These are phyloP conservation scores for Himalopsyche japonica DNA, from an alignment of 2,888 invertebrate genomes.

Conservation along the genomic window DNA sequence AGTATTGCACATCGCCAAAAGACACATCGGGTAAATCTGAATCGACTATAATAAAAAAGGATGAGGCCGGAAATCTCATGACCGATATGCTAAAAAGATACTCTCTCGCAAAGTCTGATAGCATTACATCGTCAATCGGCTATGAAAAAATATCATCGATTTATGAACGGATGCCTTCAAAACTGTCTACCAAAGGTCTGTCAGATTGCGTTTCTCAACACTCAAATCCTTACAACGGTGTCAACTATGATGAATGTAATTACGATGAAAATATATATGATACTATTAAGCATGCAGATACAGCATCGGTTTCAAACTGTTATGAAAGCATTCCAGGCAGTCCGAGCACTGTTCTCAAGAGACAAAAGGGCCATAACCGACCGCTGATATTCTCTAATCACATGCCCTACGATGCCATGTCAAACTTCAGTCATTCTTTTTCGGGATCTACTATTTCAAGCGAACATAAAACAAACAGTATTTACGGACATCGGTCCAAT, in stretches of 20 bases:
- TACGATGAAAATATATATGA: constrained; percentile 66
- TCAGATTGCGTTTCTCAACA: not conserved
- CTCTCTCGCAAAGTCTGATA: constrained; percentile 55
- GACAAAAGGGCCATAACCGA: constrained; percentile 51
- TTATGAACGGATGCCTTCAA: constrained; percentile 56
- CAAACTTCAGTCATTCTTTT: constrained; percentile 55
- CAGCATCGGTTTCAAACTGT: constrained; percentile 58
- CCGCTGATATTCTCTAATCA: constrained; percentile 50
- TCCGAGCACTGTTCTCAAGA: constrained; percentile 54
- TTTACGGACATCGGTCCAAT: constrained; percentile 61
- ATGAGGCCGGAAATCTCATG: not conserved
- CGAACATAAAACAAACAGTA: constrained; percentile 65
- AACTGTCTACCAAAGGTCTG: constrained; percentile 38
- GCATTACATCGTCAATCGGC: constrained; percentile 55
- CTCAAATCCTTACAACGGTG: constrained; percentile 9
- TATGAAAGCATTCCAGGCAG: constrained; percentile 65
- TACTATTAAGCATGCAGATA: constrained; percentile 62
- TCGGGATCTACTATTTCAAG: constrained; percentile 58
- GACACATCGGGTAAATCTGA: not conserved
- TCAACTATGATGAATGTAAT: constrained; percentile 46
- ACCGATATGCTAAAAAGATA: not conserved
- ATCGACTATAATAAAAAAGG: constrained; percentile 35
- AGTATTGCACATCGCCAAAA: constrained; percentile 55
- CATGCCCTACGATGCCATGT: constrained; percentile 55
- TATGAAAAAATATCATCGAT: constrained; percentile 58